Percentiles rank a stretch among this genome's conserved stretches.
Conservation (phyloP, 2,113 vertebrate genomes). For the Cyanocitta stelleri region DNA sequence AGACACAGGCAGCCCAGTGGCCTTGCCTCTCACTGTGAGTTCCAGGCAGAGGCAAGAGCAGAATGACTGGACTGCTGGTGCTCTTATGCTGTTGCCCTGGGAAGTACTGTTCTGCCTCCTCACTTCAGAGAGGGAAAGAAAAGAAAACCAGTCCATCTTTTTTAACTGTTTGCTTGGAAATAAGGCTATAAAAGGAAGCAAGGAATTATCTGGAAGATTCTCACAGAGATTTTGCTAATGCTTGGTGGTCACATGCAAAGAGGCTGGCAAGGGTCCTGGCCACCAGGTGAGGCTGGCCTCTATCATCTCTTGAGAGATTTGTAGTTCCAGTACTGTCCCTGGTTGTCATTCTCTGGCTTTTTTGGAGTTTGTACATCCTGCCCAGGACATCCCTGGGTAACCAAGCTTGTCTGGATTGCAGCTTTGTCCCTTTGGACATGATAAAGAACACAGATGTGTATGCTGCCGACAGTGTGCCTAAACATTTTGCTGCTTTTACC, state of each 20-base stretch:
- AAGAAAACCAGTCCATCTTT: not conserved
- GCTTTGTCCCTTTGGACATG: not conserved
- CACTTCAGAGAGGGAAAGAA: not conserved
- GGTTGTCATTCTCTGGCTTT: not conserved
- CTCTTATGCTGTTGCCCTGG: not conserved
- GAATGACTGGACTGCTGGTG: not conserved
- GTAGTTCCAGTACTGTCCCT: not conserved
- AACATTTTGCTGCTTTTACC: not conserved
- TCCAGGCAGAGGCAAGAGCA: not conserved
- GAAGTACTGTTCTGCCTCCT: not conserved
- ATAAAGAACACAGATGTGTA: not conserved
- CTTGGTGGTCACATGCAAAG: not conserved
- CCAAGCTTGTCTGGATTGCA: not conserved
- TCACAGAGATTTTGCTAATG: not conserved
- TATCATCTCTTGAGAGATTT: not conserved
- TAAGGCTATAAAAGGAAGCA: not conserved
- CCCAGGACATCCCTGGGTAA: not conserved
- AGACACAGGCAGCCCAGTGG: not conserved
- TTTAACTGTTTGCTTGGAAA: not conserved
- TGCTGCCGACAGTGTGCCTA: not conserved
- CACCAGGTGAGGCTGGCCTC: not conserved
- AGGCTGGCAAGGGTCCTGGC: rapidly evolving
- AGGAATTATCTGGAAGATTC: not conserved
- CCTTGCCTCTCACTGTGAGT: not conserved
- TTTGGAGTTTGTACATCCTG: not conserved